Conservation (phyloP, 2,113 vertebrate genomes). For the Bubo scandiacus region DNA sequence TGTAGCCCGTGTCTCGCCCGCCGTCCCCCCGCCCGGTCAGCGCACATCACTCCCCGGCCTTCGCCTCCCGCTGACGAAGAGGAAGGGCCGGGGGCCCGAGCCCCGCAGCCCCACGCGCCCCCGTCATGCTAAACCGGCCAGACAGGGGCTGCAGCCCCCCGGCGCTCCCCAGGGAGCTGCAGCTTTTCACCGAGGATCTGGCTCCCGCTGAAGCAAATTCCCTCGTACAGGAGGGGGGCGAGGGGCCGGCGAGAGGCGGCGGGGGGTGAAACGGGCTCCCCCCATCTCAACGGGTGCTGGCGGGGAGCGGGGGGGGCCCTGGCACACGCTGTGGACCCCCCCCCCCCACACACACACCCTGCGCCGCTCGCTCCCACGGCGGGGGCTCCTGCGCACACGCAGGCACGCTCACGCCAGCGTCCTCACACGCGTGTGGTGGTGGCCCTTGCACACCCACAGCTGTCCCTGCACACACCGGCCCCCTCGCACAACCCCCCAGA, state of each 20-base stretch:
- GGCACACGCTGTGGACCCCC: rapidly evolving
- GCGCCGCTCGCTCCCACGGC: too few species aligned
- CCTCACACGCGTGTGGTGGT: rapidly evolving
- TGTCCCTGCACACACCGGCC: rapidly evolving
- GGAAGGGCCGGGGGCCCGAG: constrained; percentile 20
- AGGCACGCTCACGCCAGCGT: not conserved
- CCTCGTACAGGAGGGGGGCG: not conserved
- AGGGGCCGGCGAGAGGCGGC: not conserved
- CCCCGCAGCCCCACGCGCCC: constrained; percentile 15
- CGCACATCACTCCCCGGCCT: constrained; percentile 30
- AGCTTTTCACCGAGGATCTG: not conserved
- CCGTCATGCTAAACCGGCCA: constrained; percentile 23
- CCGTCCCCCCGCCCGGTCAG: not conserved
- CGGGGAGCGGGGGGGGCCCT: not conserved
- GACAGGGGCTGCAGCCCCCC: constrained; percentile 48
- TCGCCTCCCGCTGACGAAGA: constrained; percentile 42
- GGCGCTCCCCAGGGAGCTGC: not conserved
- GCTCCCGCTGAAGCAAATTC: constrained; percentile 38
- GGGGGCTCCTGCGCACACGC: not conserved
- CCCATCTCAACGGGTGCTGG: not conserved
- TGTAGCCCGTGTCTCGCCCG: constrained; percentile 5
- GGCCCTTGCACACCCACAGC: not conserved
- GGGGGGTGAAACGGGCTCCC: not conserved
- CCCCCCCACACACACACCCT: too few species aligned
- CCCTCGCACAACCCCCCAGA: not conserved